Percentiles rank a stretch among this genome's conserved stretches.
Conservation (phyloP, 1,140 invertebrate species). For the Nautilus pompilius region DNA sequence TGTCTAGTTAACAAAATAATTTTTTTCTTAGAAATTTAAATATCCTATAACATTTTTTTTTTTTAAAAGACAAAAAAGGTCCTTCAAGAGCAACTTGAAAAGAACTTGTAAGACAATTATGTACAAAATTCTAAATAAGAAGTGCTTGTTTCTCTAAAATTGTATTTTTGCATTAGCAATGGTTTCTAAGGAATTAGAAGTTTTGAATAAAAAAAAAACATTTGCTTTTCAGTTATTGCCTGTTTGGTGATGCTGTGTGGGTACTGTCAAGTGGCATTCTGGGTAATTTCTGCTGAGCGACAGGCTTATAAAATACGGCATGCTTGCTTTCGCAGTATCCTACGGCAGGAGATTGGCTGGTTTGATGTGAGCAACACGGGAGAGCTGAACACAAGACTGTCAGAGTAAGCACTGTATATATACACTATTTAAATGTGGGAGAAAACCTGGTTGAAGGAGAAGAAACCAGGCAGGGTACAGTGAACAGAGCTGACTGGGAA, state of each 20-base stretch:
- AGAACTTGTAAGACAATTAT: neutral
- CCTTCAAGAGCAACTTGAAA: neutral
- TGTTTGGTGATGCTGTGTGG: conserved; percentile 20
- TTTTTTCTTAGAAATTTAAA: too few relatives aligned
- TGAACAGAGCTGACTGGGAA: too few relatives aligned
- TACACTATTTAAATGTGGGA: neutral
- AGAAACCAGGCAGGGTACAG: too few relatives aligned
- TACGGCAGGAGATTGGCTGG: conserved; percentile 88
- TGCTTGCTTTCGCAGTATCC: conserved; percentile 63
- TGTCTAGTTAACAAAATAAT: too few relatives aligned
- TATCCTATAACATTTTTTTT: too few relatives aligned
- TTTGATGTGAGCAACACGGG: conserved; percentile 69
- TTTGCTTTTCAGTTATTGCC: conserved; percentile 32
- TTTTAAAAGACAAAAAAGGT: too few relatives aligned
- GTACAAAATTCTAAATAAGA: neutral
- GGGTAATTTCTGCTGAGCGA: conserved; percentile 39
- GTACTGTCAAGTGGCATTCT: conserved; percentile 35
- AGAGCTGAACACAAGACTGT: conserved; percentile 46
- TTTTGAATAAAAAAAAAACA: neutral
- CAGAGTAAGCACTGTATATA: conserved; percentile 65
- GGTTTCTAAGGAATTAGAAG: neutral
- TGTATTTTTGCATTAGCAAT: neutral
- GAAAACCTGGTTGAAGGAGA: too few relatives aligned
- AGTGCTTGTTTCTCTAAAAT: neutral
- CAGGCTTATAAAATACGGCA: conserved; percentile 40